Base-by-base conservation (phyloP, 2,888 invertebrate species). In the Cheilosia soror region DNA sequence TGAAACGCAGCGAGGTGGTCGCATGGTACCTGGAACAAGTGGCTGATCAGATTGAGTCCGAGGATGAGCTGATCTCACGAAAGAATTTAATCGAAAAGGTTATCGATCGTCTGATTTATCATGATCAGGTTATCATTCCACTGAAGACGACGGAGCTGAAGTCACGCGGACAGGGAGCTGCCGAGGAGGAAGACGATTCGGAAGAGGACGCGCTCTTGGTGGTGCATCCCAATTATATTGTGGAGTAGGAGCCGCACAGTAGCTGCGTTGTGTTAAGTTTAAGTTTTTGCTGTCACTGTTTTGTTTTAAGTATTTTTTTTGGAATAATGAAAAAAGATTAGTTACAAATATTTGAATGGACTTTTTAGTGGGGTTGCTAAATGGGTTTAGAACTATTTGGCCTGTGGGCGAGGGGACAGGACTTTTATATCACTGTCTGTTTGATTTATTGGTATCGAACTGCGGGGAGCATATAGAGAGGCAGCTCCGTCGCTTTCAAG, bases 191-290 rank as follows among this genome's bases (percentile, higher is more conserved):
- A 4, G 80, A 88, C 11, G 89, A 90, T 0, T 89, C 89, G 0
- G 94, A 94, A 77, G 95, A 96, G 40, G 97, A 98, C 92, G 97
- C 98, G 0, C 91, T 97, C 51, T 92, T 99, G 5, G 97, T 99
- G 15, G 98, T 99, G 0, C 99, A 99, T 94, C 99, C 99, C 0
- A 98, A 99, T 93, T 99, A 98, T 91, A 95, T 97, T 58, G 94
- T 97, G 57, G 97, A 98, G 87, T 93, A 92, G 85, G 92, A 29
- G 33, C 20, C 4, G 3, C 4, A 9, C 2, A 6, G 15, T 0
- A 11, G 11, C 11, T 7, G 11, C n/a, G 25, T 11, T 13, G 11
- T 53, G 7, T 60, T 44, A 37, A 20, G 40, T 20, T 44, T 65
- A 51, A 69, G 57, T 78, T 69, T 42, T 47, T 4, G 49, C 49